Evolutionary conservation across 2,113 vertebrate genomes (phyloP).

Genomic region (Empidonax traillii): DNA sequence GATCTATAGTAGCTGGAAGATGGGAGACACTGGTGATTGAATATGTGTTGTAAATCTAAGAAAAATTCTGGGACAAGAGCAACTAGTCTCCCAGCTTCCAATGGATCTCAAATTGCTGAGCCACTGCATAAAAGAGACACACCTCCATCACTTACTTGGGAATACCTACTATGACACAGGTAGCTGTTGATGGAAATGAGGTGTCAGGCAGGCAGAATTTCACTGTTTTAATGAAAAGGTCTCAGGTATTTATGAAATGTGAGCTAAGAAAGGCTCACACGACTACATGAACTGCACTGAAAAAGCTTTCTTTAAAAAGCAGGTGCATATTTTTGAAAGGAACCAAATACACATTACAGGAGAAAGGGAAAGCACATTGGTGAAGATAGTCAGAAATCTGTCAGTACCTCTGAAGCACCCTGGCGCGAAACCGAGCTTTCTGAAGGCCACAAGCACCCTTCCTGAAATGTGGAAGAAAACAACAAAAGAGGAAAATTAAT

Average conservation of each 20-base stretch:
- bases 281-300: neutral
- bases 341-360: neutral
- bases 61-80: neutral
- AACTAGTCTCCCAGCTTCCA: neutral
- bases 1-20: neutral
- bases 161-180: neutral
- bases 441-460: slow-evolving; percentile 84
- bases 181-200: neutral
- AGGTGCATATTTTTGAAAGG: neutral
- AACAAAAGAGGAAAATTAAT: slow-evolving; percentile 39
- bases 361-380: neutral
- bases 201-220: neutral
- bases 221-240: neutral
- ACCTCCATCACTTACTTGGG: neutral
- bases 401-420: slow-evolving; percentile 80
- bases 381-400: neutral
- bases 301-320: neutral
- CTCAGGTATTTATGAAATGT: neutral
- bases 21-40: neutral
- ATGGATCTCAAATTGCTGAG: neutral
- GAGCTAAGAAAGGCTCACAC: neutral
- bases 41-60: neutral
- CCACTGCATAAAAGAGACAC: neutral
- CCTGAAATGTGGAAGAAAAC: slow-evolving; percentile 66
- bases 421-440: slow-evolving; percentile 75